Percentiles rank a stretch among this genome's conserved stretches.
phyloP scores from a whole-genome alignment of 2,888 invertebrate species.

The Tridacna crocea region DNA sequence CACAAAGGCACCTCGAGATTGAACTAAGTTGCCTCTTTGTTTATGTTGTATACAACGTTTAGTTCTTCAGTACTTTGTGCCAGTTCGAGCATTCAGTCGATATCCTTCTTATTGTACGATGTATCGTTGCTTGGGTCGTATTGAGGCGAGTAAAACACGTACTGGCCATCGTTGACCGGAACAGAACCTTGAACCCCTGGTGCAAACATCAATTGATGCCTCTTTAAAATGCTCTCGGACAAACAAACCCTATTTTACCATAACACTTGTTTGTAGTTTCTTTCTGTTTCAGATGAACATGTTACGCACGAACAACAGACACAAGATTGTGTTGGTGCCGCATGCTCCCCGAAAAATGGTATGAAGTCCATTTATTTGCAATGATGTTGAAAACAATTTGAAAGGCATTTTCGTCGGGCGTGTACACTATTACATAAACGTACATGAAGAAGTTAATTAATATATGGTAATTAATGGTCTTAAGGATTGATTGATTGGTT shows the following conservation, averaged over 20 bases:
- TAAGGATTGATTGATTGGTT: too few species aligned
- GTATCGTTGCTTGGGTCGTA: background rate
- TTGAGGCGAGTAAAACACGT: background rate
- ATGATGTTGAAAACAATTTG: too few species aligned
- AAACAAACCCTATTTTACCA: background rate
- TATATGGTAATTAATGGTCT: background rate
- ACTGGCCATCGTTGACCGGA: background rate
- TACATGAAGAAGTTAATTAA: background rate
- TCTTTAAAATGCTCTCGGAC: too few species aligned
- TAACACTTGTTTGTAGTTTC: background rate
- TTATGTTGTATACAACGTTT: too few species aligned
- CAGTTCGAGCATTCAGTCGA: too few species aligned
- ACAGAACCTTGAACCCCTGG: background rate
- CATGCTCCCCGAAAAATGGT: constrained; percentile 6
- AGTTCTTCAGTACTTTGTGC: too few species aligned
- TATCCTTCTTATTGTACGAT: background rate
- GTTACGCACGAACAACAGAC: background rate
- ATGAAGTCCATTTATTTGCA: background rate
- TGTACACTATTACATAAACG: background rate
- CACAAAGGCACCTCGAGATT: background rate
- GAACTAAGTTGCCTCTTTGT: too few species aligned
- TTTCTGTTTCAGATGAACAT: background rate
- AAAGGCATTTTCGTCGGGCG: background rate
- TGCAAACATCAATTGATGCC: too few species aligned
- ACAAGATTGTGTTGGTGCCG: constrained; percentile 21